Base-by-base conservation (phyloP, 2,113 vertebrate species). In the Sprattus sprattus region DNA sequence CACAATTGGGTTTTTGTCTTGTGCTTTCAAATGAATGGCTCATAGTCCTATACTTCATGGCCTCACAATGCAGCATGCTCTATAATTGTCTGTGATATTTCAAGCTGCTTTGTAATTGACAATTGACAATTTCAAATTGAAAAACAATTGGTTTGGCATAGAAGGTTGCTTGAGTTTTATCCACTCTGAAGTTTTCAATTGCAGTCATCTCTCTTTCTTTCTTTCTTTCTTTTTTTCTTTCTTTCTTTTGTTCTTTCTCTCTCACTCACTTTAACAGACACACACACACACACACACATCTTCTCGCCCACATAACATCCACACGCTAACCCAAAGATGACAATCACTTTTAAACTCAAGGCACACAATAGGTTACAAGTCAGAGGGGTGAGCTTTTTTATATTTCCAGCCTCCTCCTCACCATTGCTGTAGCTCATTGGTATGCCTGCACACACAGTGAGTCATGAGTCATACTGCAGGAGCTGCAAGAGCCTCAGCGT, bases 401-500 rank as follows among this genome's bases (percentile, higher is more conserved):
- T 13, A 15, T 75, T 32, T 39, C 25, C 64, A 75, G 7, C 80
- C 71, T 64, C 25, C 15, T 78, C 71, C 13, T 78, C 71, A 18
- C 18, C 13, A 3, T 15, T 75, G 28, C 67, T 75, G 2, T 39
- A 16, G 10, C 71, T 78, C 28, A 78, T 39, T 13, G 32, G 10
- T 78, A 78, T 78, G 28, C 28, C 71, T 4, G 71, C 71, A 18
- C 71, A 44, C 71, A 39, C 71, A 39, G 28, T 13, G 0, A 78
- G 25, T 16, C 71, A 32, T 78, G 71, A 78, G 71, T 78, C 71
- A 78, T 78, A 78, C 71, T 78, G 71, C 71, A 78, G 71, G 28
- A 78, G 13, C 32, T 18, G 28, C 71, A 13, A 39, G 3, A 78
- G 32, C 25, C 13, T 32, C 11, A 39, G 25, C 4, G 13, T 39